Conservation (phyloP, 2,888 invertebrate species). For the Ophraella communa region DNA sequence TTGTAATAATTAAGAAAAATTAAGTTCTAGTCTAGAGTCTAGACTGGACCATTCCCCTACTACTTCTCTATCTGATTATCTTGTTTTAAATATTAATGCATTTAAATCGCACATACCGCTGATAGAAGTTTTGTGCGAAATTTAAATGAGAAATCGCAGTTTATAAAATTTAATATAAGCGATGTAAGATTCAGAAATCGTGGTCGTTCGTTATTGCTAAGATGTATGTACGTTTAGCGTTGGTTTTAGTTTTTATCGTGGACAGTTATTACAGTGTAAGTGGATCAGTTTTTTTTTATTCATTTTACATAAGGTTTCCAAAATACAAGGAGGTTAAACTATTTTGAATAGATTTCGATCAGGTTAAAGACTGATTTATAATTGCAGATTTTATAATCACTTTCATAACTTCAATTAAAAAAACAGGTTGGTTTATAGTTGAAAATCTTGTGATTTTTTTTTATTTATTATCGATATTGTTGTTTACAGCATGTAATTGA, state of each 20-base stretch:
- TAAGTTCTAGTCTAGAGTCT: not conserved
- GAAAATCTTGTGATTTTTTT: too few relatives aligned
- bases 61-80: not conserved
- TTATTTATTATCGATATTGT: too few relatives aligned
- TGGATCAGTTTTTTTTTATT: slow-evolving; percentile 1
- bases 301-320: not conserved
- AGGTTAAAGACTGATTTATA: too few relatives aligned
- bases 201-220: not conserved
- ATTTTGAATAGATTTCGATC: too few relatives aligned
- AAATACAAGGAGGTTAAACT: too few relatives aligned
- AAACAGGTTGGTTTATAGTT: too few relatives aligned
- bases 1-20: not conserved
- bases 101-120: not conserved
- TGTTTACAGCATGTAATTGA: too few relatives aligned
- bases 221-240: not conserved
- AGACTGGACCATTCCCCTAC: not conserved
- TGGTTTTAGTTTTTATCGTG: not conserved
- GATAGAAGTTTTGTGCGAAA: not conserved
- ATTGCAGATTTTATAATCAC: too few relatives aligned
- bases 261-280: not conserved
- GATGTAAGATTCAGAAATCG: not conserved
- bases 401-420: too few relatives aligned
- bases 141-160: slow-evolving; percentile 2
- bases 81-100: not conserved
- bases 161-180: not conserved